Evolutionary conservation across 2,797 vertebrate genomes (phyloP), one percentile per base, ranked within the genome.

Genomic region (Lacerta viridis): DNA sequence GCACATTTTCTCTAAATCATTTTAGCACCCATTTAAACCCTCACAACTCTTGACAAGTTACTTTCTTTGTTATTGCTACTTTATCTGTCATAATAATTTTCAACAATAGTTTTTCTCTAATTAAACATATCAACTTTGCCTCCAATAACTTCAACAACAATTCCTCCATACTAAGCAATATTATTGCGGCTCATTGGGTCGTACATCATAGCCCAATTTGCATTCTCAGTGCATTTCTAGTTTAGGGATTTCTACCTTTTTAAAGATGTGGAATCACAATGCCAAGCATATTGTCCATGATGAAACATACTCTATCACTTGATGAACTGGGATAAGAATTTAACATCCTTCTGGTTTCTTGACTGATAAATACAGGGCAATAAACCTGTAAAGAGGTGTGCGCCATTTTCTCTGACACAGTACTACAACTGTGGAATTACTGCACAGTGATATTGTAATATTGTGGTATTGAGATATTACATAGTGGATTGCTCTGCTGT

Each of bases 191-290:
- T 17, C 20, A 59, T 15, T 41, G 7, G 8, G 41, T 18, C 33
- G 11, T 76, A 8, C 71, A 7, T 90, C 84, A 89, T 27, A 71
- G 71, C 74, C 68, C 50, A 68, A 17, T 86, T 69, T 72, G 80
- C 71, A 10, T 50, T 20, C n/a, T 55, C 2, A 5, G 4, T 87
- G 55, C 84, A 55, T 2, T 68, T 18, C 84, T 81, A 71, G 68
- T 25, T 90, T 79, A 5, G 15, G 29, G 55, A 68, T 79, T 25
- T 50, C 82, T 41, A n/a, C 82, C 46, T 88, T 64, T 87, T 64
- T 87, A 3, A 3, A 78, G 2, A 33, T 80, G 66, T 87, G 69
- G 66, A 68, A 78, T 74, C 43, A 43, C 13, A 9, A 80, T 81
- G 5, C 5, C 41, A 80, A 71, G 17, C 81, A 59, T 76, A 33